Evolutionary conservation across 2,113 vertebrate genomes (phyloP), one percentile per base, ranked within the genome.

Genomic region (Semnornis frantzii): DNA sequence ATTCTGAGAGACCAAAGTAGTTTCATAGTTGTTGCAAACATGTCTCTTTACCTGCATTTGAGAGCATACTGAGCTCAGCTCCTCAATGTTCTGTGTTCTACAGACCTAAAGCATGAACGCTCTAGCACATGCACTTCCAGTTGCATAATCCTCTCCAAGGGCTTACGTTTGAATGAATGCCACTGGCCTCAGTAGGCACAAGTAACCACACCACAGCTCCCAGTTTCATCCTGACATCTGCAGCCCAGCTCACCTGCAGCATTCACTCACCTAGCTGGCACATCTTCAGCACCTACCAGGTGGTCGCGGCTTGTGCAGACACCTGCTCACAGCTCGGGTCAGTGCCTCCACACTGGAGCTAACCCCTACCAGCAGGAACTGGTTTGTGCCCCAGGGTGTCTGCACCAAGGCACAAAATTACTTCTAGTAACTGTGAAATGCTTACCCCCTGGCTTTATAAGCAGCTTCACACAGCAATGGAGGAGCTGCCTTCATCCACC

Each of bases 401-500:
- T 77, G 79, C 68, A 71, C 68, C 42, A 39, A 85, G 59, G 72
- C 83, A 42, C 7, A 4, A 42, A 39, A 64, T 14, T 19, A 68
- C 70, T 82, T 20, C 66, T 70, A 89, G 81, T 4, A 8, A 89
- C 84, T 54, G 48, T 18, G 73, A 93, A 95, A 86, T 3, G 37
- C 50, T 80, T 24, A 50, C n/a, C 65, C 0, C 0, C 1, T 6
- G 28, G 76, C 82, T 87, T 73, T 60, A 63, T 60, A 55, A 77
- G 89, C 30, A 90, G 18, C 93, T 74, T 78, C 80, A 31, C 81
- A 44, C 1, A 48, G 77, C 62, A 86, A 33, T 4, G 25, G 70
- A 89, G 81, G 79, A 68, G 81, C 66, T 75, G 94, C 77, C 91
- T 89, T 37, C 86, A 28, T 57, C 70, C 68, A 5, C 70, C 91